These are phyloP conservation scores for Nomada lathburiana DNA, from an alignment of 2,888 invertebrate species.

Conservation along the genomic window DNA sequence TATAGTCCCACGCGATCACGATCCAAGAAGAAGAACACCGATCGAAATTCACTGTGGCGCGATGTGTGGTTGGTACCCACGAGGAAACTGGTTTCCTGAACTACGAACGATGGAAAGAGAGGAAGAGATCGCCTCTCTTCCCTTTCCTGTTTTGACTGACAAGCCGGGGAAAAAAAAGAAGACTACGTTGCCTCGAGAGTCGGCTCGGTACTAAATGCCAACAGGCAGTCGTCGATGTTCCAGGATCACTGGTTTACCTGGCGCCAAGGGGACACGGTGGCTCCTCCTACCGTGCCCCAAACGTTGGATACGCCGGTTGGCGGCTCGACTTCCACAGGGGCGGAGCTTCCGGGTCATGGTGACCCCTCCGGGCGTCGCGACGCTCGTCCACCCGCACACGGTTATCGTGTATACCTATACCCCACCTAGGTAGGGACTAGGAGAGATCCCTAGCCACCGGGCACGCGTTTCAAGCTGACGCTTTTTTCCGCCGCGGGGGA, in stretches of 20 bases:
- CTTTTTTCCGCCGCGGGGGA: neutral
- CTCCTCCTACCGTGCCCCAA: slow-evolving; percentile 80
- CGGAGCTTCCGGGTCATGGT: slow-evolving; percentile 78
- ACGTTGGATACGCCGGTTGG: slow-evolving; percentile 80
- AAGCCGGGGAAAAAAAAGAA: slow-evolving; percentile 49
- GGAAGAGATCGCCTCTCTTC: no score
- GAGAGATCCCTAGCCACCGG: slow-evolving; percentile 3
- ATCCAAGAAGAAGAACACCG: no score
- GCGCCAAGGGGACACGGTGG: slow-evolving; percentile 72
- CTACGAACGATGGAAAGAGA: no score
- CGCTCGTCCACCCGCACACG: slow-evolving; percentile 68
- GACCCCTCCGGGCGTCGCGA: slow-evolving; percentile 78
- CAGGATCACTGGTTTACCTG: slow-evolving; percentile 70
- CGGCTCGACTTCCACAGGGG: slow-evolving; percentile 79
- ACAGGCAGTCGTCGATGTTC: slow-evolving; percentile 54
- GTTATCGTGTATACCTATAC: no score
- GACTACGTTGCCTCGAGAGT: slow-evolving; percentile 61
- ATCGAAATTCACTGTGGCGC: no score
- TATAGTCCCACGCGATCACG: no score
- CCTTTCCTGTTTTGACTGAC: no score
- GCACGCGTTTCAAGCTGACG: neutral
- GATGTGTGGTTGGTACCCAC: no score
- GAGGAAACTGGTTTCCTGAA: no score
- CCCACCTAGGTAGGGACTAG: no score
- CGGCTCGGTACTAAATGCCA: slow-evolving; percentile 73